Percentiles rank a stretch among this genome's conserved stretches.
phyloP scores from a whole-genome alignment of 2,888 invertebrate species.

The Ferdinandea cuprea region DNA sequence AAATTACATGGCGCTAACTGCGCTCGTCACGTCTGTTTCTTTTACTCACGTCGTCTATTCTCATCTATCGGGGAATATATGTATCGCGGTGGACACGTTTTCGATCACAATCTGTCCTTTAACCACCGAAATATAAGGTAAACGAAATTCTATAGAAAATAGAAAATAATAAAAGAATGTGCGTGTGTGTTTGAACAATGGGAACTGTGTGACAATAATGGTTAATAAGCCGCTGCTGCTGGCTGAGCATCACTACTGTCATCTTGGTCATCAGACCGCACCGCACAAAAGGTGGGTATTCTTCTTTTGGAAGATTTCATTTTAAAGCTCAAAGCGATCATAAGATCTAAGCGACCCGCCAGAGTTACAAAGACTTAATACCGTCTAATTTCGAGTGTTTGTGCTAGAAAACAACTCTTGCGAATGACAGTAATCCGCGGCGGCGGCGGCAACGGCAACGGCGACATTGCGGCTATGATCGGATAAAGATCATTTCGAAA shows the following conservation, averaged over 20 bases:
- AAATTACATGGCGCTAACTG: conserved; percentile 74
- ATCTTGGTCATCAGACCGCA: conserved; percentile 29
- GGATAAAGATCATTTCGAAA: conserved; percentile 73
- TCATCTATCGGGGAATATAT: conserved; percentile 5
- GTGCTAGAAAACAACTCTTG: conserved; percentile 72
- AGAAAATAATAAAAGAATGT: neutral
- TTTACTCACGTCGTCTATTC: conserved; percentile 56
- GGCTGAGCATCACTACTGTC: conserved; percentile 56
- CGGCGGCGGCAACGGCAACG: conserved; percentile 4
- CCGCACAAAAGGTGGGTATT: conserved; percentile 43
- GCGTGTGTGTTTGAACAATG: conserved; percentile 30
- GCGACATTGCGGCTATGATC: conserved; percentile 35
- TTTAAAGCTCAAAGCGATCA: conserved; percentile 30
- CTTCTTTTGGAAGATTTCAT: neutral
- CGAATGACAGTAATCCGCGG: conserved; percentile 66
- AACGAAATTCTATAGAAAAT: conserved; percentile 31
- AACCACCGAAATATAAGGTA: conserved; percentile 31
- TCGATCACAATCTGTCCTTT: conserved; percentile 48
- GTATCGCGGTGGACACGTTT: conserved; percentile 36
- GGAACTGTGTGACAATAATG: conserved; percentile 71
- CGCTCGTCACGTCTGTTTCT: conserved; percentile 61
- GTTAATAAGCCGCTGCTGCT: conserved; percentile 70
- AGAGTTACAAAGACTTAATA: conserved; percentile 58
- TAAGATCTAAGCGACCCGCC: conserved; percentile 53
- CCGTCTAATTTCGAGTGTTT: conserved; percentile 65